Conservation (phyloP, 92 coral and sea anemone species). For the Epizoanthus illoricatus region DNA sequence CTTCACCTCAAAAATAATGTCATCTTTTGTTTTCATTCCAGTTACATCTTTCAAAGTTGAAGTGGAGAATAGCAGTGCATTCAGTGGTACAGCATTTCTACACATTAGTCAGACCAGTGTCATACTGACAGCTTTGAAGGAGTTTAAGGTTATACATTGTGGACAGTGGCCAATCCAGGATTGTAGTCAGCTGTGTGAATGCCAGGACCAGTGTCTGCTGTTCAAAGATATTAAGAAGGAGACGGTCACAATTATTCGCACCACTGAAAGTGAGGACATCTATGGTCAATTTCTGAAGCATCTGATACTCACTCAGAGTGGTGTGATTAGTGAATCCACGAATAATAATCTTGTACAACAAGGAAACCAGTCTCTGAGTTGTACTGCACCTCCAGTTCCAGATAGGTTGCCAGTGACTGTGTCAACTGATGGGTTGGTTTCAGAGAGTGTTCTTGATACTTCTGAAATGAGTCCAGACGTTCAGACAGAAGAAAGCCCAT, state of each 20-base stretch:
- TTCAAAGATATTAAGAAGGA: slow-evolving; percentile 6
- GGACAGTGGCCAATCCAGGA: slow-evolving; percentile 34
- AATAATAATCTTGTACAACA: not conserved
- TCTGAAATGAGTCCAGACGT: not conserved
- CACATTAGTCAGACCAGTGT: slow-evolving; percentile 17
- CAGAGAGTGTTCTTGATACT: not conserved
- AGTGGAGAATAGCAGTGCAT: not conserved
- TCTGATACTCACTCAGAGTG: not conserved
- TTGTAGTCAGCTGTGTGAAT: slow-evolving; percentile 22
- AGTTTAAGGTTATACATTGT: not conserved
- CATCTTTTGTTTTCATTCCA: slow-evolving; percentile 16
- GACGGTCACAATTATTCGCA: slow-evolving; percentile 9
- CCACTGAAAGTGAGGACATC: slow-evolving; percentile 4
- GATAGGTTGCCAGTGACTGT: not conserved
- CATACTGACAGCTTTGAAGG: slow-evolving; percentile 12
- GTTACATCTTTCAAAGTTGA: slow-evolving; percentile 34
- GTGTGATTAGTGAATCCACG: not conserved
- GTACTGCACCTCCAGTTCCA: slow-evolving; percentile 1
- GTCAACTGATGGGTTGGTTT: not conserved
- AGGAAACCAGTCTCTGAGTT: not conserved
- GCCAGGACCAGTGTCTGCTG: slow-evolving; percentile 1
- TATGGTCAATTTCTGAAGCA: slow-evolving; percentile 22
- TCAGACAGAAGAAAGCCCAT: not conserved
- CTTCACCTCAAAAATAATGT: not conserved
- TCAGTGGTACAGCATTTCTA: slow-evolving; percentile 38